A percentile compares a stretch with the other conserved stretches of the same genome.
These are phyloP conservation scores for Latrodectus geometricus DNA, from an alignment of 1,140 invertebrate genomes.

Conservation along the genomic window DNA sequence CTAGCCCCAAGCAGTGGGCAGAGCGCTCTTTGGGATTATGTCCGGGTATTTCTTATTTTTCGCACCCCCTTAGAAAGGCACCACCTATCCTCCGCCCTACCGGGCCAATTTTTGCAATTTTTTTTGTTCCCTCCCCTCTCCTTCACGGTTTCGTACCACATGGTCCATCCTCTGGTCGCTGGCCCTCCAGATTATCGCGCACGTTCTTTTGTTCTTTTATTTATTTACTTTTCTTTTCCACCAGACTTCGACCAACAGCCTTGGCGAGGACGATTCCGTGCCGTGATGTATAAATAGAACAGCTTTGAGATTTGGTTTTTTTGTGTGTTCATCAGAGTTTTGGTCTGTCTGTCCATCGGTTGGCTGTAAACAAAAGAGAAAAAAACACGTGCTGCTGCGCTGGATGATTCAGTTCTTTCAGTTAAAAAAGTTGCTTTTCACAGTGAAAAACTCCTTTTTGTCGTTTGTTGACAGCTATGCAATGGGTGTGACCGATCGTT, in stretches of 20 bases:
- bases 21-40: slow-evolving; percentile 46
- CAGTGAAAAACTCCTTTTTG: not conserved
- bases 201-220: slow-evolving; percentile 33
- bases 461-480: not conserved
- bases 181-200: slow-evolving; percentile 7
- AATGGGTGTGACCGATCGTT: not conserved
- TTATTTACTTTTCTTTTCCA: not conserved
- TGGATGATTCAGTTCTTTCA: not conserved
- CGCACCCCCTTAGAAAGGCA: not conserved
- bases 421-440: not conserved
- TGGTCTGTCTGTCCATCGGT: not conserved
- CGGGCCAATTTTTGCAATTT: not conserved
- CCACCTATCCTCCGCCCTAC: slow-evolving; percentile 10
- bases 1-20: slow-evolving; percentile 56
- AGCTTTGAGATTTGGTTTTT: not conserved
- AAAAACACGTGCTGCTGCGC: not conserved
- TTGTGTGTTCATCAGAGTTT: not conserved
- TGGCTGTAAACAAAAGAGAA: slow-evolving; percentile 13
- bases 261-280: slow-evolving; percentile 30
- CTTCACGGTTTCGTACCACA: slow-evolving; percentile 6
- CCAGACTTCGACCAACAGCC: slow-evolving; percentile 36
- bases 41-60: slow-evolving; percentile 53
- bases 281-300: slow-evolving; percentile 1
- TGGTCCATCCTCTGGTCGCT: slow-evolving; percentile 7
- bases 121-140: slow-evolving; percentile 1